Evolutionary conservation across 1,140 invertebrate species (phyloP), one percentile per base, ranked within the genome.

Genomic region (Sesamia nonagrioides): DNA sequence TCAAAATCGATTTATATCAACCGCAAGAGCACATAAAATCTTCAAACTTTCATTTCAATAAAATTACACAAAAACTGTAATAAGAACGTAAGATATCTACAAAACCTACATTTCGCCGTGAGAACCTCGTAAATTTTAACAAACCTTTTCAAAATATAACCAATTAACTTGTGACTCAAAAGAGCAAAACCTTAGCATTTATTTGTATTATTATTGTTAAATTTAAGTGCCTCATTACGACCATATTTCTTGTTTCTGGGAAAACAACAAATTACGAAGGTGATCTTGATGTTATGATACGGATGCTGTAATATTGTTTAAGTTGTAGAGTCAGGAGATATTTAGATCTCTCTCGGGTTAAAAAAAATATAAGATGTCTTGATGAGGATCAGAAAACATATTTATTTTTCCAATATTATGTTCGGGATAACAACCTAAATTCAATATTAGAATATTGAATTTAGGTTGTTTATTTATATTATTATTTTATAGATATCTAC

Each of bases 201-300:
- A 63, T 63, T 75, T 63, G 42, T 69, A 58, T 35, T 75, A 75
- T 77, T 56, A 69, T 78, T 78, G 50, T 77, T 42, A 56, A 74
- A 81, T 82, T n/a, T 35, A 72, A 60, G 35, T 45, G 63, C 63
- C 85, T 91, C 85, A 89, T 92, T 90, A 91, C 45, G 66, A 72
- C 72, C 73, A 82, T 83, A 85, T 80, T 42, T 80, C 63, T 66
- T 50, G 75, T 86, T 89, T 89, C 88, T 91, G 86, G 80, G 87
- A 91, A 90, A 88, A 89, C 68, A 78, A 86, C 89, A 85, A 91
- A 91, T 91, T 92, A 90, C 82, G 85, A 89, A 90, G 88, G 84
- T 85, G 80, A 90, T 89, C 88, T 79, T 83, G 87, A 86, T 87
- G 56, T 81, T 58, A 74, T 66, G 86, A 85, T 85, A 82, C 79